Percentiles rank a stretch among this genome's conserved stretches.
These are phyloP conservation scores for Leguminivora glycinivorella DNA, from an alignment of 1,140 invertebrate genomes.

Conservation along the genomic window DNA sequence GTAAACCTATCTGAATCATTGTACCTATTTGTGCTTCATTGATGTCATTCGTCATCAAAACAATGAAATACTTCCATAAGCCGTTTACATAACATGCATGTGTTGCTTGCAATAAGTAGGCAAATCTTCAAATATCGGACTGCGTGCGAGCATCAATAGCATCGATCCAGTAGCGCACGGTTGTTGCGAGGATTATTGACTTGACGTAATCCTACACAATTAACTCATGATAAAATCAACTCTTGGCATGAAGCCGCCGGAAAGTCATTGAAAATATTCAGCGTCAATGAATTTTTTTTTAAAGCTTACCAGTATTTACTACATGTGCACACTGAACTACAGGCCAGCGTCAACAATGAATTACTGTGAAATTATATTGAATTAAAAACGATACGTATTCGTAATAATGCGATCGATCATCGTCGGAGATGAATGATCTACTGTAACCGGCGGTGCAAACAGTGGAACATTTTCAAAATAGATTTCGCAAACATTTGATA, in stretches of 20 bases:
- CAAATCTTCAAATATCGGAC: neutral
- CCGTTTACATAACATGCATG: too few species aligned
- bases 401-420: slow-evolving; percentile 36
- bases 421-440: slow-evolving; percentile 39
- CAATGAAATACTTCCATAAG: too few species aligned
- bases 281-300: slow-evolving; percentile 37
- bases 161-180: slow-evolving; percentile 28
- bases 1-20: too few species aligned
- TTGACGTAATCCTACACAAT: slow-evolving; percentile 45
- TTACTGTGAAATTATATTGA: slow-evolving; percentile 11
- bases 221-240: slow-evolving; percentile 37
- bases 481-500: slow-evolving; percentile 77
- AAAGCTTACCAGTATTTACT: slow-evolving; percentile 38
- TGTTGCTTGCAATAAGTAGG: neutral
- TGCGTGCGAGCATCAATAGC: neutral
- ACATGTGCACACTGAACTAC: neutral
- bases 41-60: too few species aligned
- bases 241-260: slow-evolving; percentile 40
- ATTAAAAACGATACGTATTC: neutral
- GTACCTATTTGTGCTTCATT: too few species aligned
- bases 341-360: neutral
- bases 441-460: slow-evolving; percentile 42
- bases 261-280: slow-evolving; percentile 32
- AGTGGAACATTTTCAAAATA: slow-evolving; percentile 72
- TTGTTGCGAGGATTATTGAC: slow-evolving; percentile 33